Conservation (phyloP, 1,140 invertebrate genomes). For the Pomacea maculata region DNA sequence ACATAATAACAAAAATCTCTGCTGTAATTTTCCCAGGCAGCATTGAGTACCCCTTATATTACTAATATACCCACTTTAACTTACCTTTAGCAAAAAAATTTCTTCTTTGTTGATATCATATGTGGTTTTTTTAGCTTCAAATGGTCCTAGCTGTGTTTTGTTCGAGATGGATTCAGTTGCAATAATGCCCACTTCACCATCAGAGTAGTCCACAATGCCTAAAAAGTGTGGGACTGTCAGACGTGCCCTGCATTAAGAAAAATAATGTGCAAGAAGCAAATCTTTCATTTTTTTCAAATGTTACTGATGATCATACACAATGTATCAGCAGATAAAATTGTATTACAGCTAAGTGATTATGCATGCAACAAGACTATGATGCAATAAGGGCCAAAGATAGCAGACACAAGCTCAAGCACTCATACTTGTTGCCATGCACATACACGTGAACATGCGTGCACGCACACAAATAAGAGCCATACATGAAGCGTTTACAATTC, state of each 20-base stretch:
- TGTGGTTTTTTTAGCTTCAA: conserved; percentile 63
- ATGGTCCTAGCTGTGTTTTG: conserved; percentile 67
- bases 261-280: conserved; percentile 1
- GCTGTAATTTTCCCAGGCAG: no score
- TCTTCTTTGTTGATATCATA: conserved; percentile 57
- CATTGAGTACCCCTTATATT: no score
- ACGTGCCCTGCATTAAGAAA: conserved; percentile 55
- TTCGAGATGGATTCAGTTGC: conserved; percentile 49
- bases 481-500: no score
- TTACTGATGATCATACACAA: background rate
- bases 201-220: conserved; percentile 54
- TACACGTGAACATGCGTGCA: no score
- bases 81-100: conserved; percentile 63
- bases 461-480: no score
- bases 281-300: background rate
- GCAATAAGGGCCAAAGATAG: no score
- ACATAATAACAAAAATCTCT: no score
- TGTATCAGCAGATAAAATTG: background rate
- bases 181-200: conserved; percentile 56
- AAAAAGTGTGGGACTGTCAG: conserved; percentile 65
- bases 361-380: background rate
- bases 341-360: background rate
- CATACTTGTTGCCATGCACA: no score
- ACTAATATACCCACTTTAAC: background rate
- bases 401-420: no score